Evolutionary conservation across 2,797 vertebrate species (phyloP).

Genomic region (Syncerus caffer): DNA sequence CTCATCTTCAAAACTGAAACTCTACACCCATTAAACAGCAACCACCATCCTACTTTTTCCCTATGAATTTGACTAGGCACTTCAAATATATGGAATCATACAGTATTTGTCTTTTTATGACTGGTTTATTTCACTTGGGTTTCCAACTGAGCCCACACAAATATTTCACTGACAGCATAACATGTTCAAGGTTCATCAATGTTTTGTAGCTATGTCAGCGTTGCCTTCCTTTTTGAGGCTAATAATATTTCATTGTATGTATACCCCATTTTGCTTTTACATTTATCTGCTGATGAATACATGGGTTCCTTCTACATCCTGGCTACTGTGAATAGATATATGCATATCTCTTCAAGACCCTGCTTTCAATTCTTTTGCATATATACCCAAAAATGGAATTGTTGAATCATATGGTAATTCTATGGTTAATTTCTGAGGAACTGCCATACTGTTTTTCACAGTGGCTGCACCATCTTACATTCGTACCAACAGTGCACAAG

Average conservation of each 20-base stretch:
- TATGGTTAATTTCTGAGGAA: neutral
- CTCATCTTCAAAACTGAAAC: neutral
- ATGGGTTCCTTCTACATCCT: neutral
- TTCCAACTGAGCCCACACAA: neutral
- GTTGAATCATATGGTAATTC: neutral
- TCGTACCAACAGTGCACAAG: neutral
- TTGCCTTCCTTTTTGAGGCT: neutral
- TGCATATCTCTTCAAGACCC: neutral
- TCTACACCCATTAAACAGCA: neutral
- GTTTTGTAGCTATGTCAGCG: neutral
- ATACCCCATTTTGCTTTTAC: neutral
- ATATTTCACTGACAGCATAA: neutral
- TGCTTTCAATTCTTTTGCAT: neutral
- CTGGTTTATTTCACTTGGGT: neutral
- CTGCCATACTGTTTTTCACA: neutral
- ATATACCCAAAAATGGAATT: neutral
- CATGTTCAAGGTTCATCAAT: neutral
- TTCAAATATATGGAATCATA: neutral
- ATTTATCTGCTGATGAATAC: neutral
- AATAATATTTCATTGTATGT: neutral
- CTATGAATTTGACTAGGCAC: neutral
- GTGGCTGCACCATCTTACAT: neutral
- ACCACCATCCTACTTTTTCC: slow-evolving; percentile 1
- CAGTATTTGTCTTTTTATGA: neutral
- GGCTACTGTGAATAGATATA: neutral